phyloP scores from a whole-genome alignment of 2,888 invertebrate genomes.

The Mesodorylaimus sp. region DNA sequence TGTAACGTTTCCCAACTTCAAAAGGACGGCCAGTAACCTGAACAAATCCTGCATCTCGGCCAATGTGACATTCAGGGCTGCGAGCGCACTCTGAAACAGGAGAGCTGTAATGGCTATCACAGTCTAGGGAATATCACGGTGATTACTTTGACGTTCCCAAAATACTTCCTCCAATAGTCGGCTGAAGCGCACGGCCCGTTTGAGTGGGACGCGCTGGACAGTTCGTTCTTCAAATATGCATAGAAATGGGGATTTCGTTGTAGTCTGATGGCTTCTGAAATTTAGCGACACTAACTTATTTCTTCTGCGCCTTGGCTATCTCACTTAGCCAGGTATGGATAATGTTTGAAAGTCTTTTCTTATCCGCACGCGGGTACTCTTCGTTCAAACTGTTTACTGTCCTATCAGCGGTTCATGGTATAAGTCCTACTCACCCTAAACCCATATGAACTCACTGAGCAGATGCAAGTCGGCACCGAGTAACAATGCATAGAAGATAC shows the following conservation, averaged over 20 bases:
- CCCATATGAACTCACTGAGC: background rate
- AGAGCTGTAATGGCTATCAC: background rate
- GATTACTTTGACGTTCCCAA: background rate
- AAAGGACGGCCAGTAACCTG: background rate
- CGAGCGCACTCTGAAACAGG: background rate
- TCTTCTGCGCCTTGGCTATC: too few relatives aligned
- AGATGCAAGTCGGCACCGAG: background rate
- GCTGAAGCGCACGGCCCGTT: background rate
- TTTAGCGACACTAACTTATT: too few relatives aligned
- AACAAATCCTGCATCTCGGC: background rate
- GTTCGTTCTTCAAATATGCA: background rate
- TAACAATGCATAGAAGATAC: background rate
- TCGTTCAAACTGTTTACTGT: too few relatives aligned
- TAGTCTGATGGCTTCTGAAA: background rate
- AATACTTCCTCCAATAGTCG: background rate
- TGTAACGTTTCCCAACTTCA: background rate
- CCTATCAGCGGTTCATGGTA: too few relatives aligned
- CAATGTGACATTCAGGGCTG: background rate
- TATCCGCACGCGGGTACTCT: too few relatives aligned
- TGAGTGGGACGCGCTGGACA: too few relatives aligned
- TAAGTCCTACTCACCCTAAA: too few relatives aligned
- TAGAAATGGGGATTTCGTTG: background rate
- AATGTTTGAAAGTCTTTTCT: too few relatives aligned
- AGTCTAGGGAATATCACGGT: background rate
- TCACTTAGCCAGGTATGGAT: too few relatives aligned